phyloP scores from a whole-genome alignment of 2,113 vertebrate genomes.

The Grallaria varia region DNA sequence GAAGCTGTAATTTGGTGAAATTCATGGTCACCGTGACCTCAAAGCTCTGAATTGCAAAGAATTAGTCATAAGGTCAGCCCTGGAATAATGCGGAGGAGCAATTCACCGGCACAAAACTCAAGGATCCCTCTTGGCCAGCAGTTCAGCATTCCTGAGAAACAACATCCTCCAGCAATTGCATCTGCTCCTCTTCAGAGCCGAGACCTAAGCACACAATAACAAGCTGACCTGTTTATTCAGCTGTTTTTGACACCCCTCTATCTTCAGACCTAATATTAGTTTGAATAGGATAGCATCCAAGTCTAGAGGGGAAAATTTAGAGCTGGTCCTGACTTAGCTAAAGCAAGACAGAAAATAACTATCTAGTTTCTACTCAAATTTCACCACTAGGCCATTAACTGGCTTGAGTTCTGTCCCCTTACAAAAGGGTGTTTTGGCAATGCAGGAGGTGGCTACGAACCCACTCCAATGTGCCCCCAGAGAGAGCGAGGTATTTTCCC shows the following conservation, averaged over 20 bases:
- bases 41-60: neutral
- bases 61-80: neutral
- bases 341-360: slow-evolving; percentile 15
- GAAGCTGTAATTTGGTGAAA: neutral
- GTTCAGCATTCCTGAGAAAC: slow-evolving; percentile 36
- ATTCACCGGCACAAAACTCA: neutral
- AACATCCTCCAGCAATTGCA: slow-evolving; percentile 15
- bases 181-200: neutral
- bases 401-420: neutral
- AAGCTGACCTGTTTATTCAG: slow-evolving; percentile 49
- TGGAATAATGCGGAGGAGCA: neutral
- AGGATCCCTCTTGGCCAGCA: neutral
- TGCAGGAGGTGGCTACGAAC: neutral
- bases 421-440: neutral
- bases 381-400: neutral
- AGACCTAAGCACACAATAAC: slow-evolving; percentile 32
- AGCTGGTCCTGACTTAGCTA: slow-evolving; percentile 14
- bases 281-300: slow-evolving; percentile 49
- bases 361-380: slow-evolving; percentile 9
- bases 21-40: neutral
- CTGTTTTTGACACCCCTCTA: slow-evolving; percentile 51
- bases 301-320: slow-evolving; percentile 9
- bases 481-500: neutral
- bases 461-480: neutral
- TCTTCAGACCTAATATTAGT: slow-evolving; percentile 52